Base-by-base conservation (phyloP, 2,113 vertebrate genomes). In the Pipa parva region DNA sequence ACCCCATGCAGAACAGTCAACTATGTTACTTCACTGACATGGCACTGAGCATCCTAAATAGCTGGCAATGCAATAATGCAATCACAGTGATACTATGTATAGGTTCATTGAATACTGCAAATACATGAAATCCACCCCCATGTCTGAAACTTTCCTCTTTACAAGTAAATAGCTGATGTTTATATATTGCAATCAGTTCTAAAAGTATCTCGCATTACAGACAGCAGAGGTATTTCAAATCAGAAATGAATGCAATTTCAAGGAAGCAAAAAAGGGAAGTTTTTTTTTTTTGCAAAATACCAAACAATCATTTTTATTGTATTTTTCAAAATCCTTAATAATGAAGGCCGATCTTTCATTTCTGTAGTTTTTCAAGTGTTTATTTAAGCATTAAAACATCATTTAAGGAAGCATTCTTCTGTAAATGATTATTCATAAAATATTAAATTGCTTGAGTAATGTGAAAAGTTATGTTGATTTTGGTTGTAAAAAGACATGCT, bases 201-300 rank as follows among this genome's bases (percentile, higher is more conserved):
- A 59, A 59, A 68, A 68, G 65, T 59, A 51, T 59, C 46, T 59
- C 31, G 56, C 56, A 68, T 68, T 68, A 68, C 49, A 26, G 56
- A 28, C 42, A 59, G 56, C 24, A 39, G 46, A 68, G 45, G 42
- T 51, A 59, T 68, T 51, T 59, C 55, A 59, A 68, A 68, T 68
- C 65, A 59, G 29, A 59, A 36, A n/a, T 52, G 25, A 51, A 51
- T 68, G 56, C 9, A 59, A 24, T 57, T 22, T 20, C 15, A 13
- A 48, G 39, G 37, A 33, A 49, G 59, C 55, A 51, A 51, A 68
- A 39, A 31, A 22, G 24, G 33, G 6, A 37, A 37, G 21, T 59
- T 59, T n/a, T n/a, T n/a, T n/a, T n/a, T n/a, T n/a, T 50, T 37
- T 17, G 18, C 8, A 25, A 17, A 57, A 49, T 8, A 7, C 21